Conservation (phyloP, 2,888 invertebrate species). For the Dicyrtoma fusca region DNA sequence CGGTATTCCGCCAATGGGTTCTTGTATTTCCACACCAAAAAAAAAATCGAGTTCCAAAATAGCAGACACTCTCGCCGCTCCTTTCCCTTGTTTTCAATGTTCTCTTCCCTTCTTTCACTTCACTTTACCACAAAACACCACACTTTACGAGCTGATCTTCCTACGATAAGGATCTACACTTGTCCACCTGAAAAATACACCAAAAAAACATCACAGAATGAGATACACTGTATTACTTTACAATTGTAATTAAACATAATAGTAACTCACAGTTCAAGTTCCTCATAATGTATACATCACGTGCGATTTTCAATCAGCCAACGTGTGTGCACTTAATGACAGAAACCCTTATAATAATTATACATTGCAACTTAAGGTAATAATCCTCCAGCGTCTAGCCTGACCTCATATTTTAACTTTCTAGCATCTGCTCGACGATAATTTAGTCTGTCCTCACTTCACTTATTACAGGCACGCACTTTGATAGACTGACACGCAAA, state of each 20-base stretch:
- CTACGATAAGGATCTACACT: background rate
- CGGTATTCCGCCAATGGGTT: background rate
- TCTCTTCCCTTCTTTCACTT: background rate
- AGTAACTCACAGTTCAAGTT: background rate
- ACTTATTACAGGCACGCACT: conserved; percentile 23
- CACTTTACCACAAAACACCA: too few relatives aligned
- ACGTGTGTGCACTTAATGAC: background rate
- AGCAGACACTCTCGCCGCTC: background rate
- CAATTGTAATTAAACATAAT: background rate
- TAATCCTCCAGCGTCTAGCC: too few relatives aligned
- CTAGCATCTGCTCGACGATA: too few relatives aligned
- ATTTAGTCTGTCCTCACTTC: background rate
- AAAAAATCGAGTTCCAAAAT: background rate
- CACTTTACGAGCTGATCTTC: background rate
- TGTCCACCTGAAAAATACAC: background rate
- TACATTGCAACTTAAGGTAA: too few relatives aligned
- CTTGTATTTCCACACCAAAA: background rate
- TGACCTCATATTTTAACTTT: too few relatives aligned
- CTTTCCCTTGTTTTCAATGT: background rate
- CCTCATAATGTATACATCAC: background rate
- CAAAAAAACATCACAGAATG: too few relatives aligned
- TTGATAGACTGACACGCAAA: conserved; percentile 3
- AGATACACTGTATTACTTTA: background rate
- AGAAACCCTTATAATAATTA: too few relatives aligned
- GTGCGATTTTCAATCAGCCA: conserved; percentile 4